Evolutionary conservation across 2,888 invertebrate genomes (phyloP), one percentile per base, ranked within the genome.

Genomic region (Branchellion lobata): DNA sequence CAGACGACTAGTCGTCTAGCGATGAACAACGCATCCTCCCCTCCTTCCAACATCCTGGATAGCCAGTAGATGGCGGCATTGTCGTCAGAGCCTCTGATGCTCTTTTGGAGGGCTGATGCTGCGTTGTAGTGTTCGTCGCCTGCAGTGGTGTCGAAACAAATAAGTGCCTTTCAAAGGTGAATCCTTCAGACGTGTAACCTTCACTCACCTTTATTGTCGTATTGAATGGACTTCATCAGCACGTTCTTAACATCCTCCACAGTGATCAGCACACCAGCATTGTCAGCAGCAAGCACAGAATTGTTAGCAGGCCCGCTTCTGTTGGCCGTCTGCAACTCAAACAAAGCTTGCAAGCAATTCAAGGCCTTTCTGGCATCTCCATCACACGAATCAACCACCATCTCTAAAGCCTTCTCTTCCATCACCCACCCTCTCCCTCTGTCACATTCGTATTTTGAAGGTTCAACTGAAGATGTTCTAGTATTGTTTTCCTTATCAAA

Each of bases 61-160:
- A 92, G 89, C 93, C 93, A 94, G 86, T 94, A 94, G 57, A 94
- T 87, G 21, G 94, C 91, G 1, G 93, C 94, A 87, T 92, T 93
- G 81, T 91, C 92, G 86, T 93, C 92, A 27, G 92, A 91, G 0
- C 93, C 93, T 83, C 94, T 90, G 76, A 94, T 91, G 0, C 93
- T 92, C 87, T 94, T 94, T 85, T 93, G 93, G 83, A 94, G 88
- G 0, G 94, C 94, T 0, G 93, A 94, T 84, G 93, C 91, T 57
- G 91, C 91, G 86, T 93, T 92, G 87, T 93, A 94, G 87, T 94
- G 93, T 85, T 93, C 92, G 75, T 94, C 93, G 11, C 94, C 87
- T 86, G 73, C 1, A 3, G 29, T 27, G 29, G 29, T 65, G 3
- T 65, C 8, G 14, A 14, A 51, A 21, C 51, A 14, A 51, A 21